Evolutionary conservation across 2,113 vertebrate species (phyloP), one percentile per base, ranked within the genome.

Genomic region (Ictidomys tridecemlineatus): DNA sequence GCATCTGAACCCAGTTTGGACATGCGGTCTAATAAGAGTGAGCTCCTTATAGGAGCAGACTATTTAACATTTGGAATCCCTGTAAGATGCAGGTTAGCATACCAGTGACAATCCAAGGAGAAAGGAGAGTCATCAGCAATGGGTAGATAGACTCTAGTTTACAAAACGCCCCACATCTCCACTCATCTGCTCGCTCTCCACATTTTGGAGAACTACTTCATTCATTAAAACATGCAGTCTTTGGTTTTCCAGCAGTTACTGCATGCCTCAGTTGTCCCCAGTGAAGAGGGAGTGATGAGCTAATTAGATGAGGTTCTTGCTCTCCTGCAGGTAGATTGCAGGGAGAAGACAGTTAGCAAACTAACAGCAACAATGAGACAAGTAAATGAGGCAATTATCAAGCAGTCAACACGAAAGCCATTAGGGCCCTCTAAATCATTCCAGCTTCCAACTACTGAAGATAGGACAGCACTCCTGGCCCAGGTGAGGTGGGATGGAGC

Each of bases 331-430:
- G 32, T 3, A 12, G 30, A 2, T 11, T 92, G 39, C 70, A 24
- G 30, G 1, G 34, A 53, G 18, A 3, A 65, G 12, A 53, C 0
- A 24, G 78, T 28, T 0, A 22, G 28, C 28, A 5, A 48, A 24
- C 48, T 22, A 7, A 22, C 18, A 58, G 4, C 17, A 18, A 39
- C 80, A 28, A 17, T 8, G 5, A 74, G 18, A 70, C 30, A 30
- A 51, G 37, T 9, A 20, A 26, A 72, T 0, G 20, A 63, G 14
- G 58, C 24, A 9, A 11, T 22, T n/a, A 10, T 24, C 58, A 28
- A 58, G 12, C 1, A 28, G 22, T 5, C 28, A 24, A 4, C 2
- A 8, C 0, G 11, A 39, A 22, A 14, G 28, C 11, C 28, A 3
- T 28, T 8, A 28, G 56, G 8, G 39, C 34, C 20, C 30, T 16